These are phyloP conservation scores for Patella caerulea DNA, from an alignment of 2,888 invertebrate genomes.

Conservation along the genomic window DNA sequence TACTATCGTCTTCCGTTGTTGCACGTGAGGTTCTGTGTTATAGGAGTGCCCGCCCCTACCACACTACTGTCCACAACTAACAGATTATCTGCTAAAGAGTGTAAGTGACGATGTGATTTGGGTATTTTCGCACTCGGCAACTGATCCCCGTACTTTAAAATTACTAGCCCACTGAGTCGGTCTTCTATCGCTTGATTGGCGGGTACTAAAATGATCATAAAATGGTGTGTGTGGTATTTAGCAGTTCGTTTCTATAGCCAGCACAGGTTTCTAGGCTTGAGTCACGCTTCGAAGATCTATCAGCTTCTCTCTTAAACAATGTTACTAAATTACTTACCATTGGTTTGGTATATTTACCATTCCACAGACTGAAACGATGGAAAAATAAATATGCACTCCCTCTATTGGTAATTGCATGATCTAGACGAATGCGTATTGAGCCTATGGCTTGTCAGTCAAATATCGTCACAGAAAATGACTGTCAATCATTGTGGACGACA, in stretches of 20 bases:
- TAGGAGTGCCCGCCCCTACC: neutral
- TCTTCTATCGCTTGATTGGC: constrained; percentile 7
- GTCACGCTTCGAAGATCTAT: neutral
- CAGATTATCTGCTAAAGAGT: neutral
- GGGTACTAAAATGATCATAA: constrained; percentile 10
- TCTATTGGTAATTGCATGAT: too few relatives aligned
- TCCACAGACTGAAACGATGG: too few relatives aligned
- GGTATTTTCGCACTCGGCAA: constrained; percentile 9
- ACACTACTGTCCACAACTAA: neutral
- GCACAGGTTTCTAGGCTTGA: neutral
- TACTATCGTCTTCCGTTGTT: neutral
- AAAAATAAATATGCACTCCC: too few relatives aligned
- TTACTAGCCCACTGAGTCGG: constrained; percentile 10
- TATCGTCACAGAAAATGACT: too few relatives aligned
- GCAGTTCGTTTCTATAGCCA: neutral
- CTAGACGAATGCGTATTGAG: too few relatives aligned
- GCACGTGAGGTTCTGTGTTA: neutral
- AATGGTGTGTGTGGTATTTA: constrained; percentile 9
- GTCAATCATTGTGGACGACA: too few relatives aligned
- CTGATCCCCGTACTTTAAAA: neutral
- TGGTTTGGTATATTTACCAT: too few relatives aligned
- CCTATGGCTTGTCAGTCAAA: too few relatives aligned
- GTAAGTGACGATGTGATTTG: constrained; percentile 7
- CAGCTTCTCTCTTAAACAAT: too few relatives aligned
- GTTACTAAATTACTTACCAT: too few relatives aligned